Evolutionary conservation across 2,113 vertebrate genomes (phyloP), one percentile per base, ranked within the genome.

Genomic region (Tetrao urogallus): DNA sequence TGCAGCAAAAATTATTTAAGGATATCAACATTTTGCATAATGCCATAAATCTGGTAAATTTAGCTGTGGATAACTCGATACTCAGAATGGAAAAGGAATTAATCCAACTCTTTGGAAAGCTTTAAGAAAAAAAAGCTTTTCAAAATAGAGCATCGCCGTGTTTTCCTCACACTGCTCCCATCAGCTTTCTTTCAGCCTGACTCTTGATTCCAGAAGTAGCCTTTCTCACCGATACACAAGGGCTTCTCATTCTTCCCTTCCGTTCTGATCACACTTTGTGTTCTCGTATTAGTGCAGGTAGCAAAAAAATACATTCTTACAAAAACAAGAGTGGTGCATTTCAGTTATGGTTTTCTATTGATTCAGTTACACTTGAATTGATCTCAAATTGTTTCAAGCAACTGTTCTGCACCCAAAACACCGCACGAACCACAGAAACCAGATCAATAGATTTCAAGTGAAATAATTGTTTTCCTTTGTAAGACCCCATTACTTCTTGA

Each of bases 401-500:
- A 92, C 96, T 90, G 82, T 86, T 90, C 89, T 88, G 91, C 96
- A 96, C 94, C 97, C 97, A 95, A 97, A 97, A 96, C 97, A 96
- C 90, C 90, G 90, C 87, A 90, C 90, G 95, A 97, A 96, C 95
- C 95, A 95, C 93, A 97, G 95, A 91, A 94, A 75, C 73, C 77
- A 96, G 95, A 97, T 98, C 97, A 96, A 97, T 97, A 97, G 92
- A 96, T 95, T 97, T 97, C 96, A 96, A 97, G 90, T 95, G 95
- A 96, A 97, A 97, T 97, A 97, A 98, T 96, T 97, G 92, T 98
- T 97, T 97, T 96, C 97, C 96, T 97, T 97, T 96, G 96, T 97
- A 95, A 96, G 93, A 96, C 84, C 95, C 95, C 95, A 97, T 96
- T 97, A 97, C 96, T 97, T 95, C 92, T 93, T 95, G 91, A 97